Conservation (phyloP, 2,113 vertebrate species). For the Gila orcuttii region DNA sequence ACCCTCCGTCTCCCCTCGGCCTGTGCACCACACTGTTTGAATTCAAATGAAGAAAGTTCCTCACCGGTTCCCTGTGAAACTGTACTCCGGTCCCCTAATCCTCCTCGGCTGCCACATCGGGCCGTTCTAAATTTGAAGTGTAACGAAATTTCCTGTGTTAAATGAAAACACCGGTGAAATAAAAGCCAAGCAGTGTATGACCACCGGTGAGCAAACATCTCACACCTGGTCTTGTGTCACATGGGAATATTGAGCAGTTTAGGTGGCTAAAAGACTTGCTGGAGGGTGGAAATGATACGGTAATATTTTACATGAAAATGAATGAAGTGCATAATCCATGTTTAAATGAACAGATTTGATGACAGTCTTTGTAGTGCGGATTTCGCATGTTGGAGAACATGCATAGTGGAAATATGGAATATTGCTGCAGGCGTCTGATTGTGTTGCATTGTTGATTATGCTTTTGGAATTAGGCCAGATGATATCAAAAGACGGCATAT, state of each 20-base stretch:
- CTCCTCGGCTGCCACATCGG: slow-evolving; percentile 68
- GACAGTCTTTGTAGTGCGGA: slow-evolving; percentile 36
- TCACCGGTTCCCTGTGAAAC: slow-evolving; percentile 71
- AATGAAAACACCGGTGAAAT: slow-evolving; percentile 75
- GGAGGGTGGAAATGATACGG: slow-evolving; percentile 11
- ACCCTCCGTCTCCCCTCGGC: slow-evolving; percentile 54
- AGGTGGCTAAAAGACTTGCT: slow-evolving; percentile 27
- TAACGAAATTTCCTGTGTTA: slow-evolving; percentile 78
- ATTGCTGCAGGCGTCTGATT: slow-evolving; percentile 29
- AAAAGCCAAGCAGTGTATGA: slow-evolving; percentile 62
- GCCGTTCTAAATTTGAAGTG: slow-evolving; percentile 76
- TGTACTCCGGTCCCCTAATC: slow-evolving; percentile 68
- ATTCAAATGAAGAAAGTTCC: slow-evolving; percentile 68
- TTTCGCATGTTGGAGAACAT: neutral
- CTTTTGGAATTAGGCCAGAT: slow-evolving; percentile 9
- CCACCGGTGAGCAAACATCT: slow-evolving; percentile 56
- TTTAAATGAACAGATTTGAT: slow-evolving; percentile 31
- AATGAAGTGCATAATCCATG: slow-evolving; percentile 22
- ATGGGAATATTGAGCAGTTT: slow-evolving; percentile 50
- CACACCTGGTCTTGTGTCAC: slow-evolving; percentile 59
- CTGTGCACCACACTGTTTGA: slow-evolving; percentile 72
- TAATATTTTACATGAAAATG: slow-evolving; percentile 26
- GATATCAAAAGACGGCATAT: neutral
- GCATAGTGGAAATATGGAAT: neutral
- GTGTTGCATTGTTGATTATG: slow-evolving; percentile 35